Conservation (phyloP, 2,888 invertebrate genomes). For the Trachelus stipa region DNA sequence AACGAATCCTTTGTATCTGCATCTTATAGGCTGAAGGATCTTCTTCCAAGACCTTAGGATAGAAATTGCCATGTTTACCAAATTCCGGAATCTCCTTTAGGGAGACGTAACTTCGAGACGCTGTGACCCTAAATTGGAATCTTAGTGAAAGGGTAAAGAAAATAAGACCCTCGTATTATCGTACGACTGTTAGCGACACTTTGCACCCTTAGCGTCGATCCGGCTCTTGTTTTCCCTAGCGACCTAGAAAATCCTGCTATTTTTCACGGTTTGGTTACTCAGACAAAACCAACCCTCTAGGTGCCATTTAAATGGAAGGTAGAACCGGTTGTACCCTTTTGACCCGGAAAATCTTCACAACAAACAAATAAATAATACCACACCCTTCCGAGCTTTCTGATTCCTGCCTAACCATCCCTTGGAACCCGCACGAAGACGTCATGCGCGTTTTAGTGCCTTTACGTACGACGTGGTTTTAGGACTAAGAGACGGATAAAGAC, state of each 20-base stretch:
- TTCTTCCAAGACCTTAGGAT: background rate
- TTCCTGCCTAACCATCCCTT: background rate
- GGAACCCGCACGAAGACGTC: background rate
- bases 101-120: background rate
- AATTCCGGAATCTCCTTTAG: background rate
- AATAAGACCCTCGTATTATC: background rate
- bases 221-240: background rate
- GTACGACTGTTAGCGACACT: background rate
- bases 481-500: conserved; percentile 16
- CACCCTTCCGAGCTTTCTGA: background rate
- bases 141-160: background rate
- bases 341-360: conserved; percentile 13
- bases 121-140: background rate
- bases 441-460: background rate
- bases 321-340: background rate
- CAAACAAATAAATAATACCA: conserved; percentile 22
- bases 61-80: background rate
- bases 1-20: background rate
- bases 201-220: background rate
- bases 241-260: background rate
- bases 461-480: conserved; percentile 19
- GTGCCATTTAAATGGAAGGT: background rate
- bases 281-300: background rate
- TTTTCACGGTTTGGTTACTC: background rate
- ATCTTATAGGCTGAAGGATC: background rate